A percentile compares a stretch with the other conserved stretches of the same genome.
Evolutionary conservation across 37 sponge, comb jelly and placozoan species (phyloP).

Genomic region (Beroe ovata): DNA sequence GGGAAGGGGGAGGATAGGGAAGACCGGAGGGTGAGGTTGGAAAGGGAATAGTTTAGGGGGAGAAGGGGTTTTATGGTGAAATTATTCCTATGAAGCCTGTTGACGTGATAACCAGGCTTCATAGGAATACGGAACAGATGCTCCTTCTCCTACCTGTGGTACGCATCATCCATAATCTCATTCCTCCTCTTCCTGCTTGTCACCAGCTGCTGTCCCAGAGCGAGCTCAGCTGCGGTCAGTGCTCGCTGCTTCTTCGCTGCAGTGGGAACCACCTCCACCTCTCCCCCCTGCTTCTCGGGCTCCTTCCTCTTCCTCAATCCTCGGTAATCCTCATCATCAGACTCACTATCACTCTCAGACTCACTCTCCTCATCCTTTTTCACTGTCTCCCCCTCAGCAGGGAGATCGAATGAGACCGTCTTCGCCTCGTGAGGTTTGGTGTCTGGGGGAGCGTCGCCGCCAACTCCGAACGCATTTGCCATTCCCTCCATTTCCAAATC

Average conservation of each 20-base stretch:
- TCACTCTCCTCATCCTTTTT: constrained; percentile 37
- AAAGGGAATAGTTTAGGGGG: no score
- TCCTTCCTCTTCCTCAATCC: constrained; percentile 13
- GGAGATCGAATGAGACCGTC: constrained; percentile 10
- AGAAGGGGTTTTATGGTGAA: no score
- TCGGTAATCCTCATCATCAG: constrained; percentile 60
- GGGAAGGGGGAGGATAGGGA: no score
- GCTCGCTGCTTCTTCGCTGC: constrained; percentile 56
- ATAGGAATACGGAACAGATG: no score
- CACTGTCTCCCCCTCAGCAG: constrained; percentile 18
- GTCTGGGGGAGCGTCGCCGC: neutral
- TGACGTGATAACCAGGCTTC: no score
- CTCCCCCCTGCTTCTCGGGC: neutral
- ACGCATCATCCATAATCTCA: constrained; percentile 85
- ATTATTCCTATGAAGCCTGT: no score
- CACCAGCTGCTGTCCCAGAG: constrained; percentile 80
- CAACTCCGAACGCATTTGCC: constrained; percentile 47
- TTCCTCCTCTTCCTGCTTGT: constrained; percentile 83
- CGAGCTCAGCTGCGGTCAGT: constrained; percentile 77
- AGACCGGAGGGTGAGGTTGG: no score
- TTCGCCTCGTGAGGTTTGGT: neutral
- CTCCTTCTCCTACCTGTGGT: constrained; percentile 71
- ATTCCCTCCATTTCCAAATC: constrained; percentile 28
- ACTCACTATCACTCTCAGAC: constrained; percentile 11
- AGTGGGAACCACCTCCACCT: constrained; percentile 67